phyloP scores from a whole-genome alignment of 2,113 vertebrate species.

The Trichomycterus rosablanca region DNA sequence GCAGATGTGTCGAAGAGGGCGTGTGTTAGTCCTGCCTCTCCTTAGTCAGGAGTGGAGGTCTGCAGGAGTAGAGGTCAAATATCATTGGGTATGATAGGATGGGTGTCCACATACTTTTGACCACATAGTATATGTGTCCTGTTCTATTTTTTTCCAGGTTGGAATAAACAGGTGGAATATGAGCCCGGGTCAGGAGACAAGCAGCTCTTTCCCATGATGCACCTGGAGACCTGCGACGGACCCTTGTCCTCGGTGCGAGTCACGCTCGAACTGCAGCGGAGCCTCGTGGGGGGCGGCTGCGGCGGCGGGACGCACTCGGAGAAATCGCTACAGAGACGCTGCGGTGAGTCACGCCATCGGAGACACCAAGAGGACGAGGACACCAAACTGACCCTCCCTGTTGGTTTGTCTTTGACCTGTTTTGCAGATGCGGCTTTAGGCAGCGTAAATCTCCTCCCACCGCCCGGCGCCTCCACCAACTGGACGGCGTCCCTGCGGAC shows the following conservation, averaged over 20 bases:
- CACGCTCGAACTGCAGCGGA: conserved; percentile 72
- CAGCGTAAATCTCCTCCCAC: conserved; percentile 89
- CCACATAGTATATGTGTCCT: neutral
- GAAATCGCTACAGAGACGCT: conserved; percentile 90
- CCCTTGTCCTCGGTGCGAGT: conserved; percentile 82
- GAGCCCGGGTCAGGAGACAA: conserved; percentile 87
- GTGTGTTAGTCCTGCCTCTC: too few relatives aligned
- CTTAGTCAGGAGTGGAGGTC: too few relatives aligned
- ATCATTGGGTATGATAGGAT: too few relatives aligned
- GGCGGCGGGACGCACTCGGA: conserved; percentile 92
- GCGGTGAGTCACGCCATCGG: conserved; percentile 65
- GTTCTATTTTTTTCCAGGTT: conserved; percentile 65
- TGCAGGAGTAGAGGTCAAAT: too few relatives aligned
- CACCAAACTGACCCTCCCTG: too few relatives aligned
- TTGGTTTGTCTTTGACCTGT: too few relatives aligned
- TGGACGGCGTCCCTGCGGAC: conserved; percentile 87
- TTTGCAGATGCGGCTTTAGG: conserved; percentile 85
- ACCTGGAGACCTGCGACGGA: conserved; percentile 86
- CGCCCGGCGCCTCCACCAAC: conserved; percentile 78
- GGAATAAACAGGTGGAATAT: conserved; percentile 89
- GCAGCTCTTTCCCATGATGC: conserved; percentile 86
- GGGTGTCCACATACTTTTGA: too few relatives aligned
- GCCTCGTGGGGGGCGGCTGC: conserved; percentile 80
- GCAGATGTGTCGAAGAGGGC: too few relatives aligned
- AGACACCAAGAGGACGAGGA: too few relatives aligned